Base-by-base conservation (phyloP, 92 coral and sea anemone species). In the Ricordea florida region DNA sequence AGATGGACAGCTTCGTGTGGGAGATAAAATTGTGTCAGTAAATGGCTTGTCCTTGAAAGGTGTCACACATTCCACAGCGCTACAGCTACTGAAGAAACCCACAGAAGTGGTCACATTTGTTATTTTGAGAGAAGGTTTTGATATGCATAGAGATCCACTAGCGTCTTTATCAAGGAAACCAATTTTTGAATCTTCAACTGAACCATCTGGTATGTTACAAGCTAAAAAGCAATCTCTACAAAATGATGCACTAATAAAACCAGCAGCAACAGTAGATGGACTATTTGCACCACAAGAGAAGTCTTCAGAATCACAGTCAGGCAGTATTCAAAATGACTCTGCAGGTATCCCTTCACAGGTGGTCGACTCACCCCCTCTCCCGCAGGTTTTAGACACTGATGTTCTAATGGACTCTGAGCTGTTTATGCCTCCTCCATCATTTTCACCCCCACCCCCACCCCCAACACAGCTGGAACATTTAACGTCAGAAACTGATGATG, bases 11-110 rank as follows among this genome's bases (percentile, higher is more conserved):
- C 83, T 96, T 17, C 74, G 60, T 5, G 78, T 84, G 6, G 96
- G 93, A 16, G 99, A 96, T 69, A 72, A 86, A 48, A 81, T 96
- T 17, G 86, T 96, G 31, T 85, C 99, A 7, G 84, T 96, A 5
- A 96, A 96, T 27, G 93, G 89, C 25, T 89, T 82, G 52, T 68
- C 69, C 34, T 74, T 96, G 27, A 82, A 56, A 30, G 92, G 85
- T 24, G 85, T 92, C n/a, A 72, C 96, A 7, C 97, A 89, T 59
- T 82, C 97, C 6, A 78, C 75, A 72, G 97, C 97, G 2, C 69
- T 96, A 18, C 99, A 96, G 77, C 64, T 86, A 48, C 85, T 96
- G 7, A 92, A 96, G 86, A 96, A 92, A 76, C 99, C 99, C 5
- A 56, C 83, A 56, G 88, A 88, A 25, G 60, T 76, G 6, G 81